Percentiles rank a stretch among this genome's conserved stretches.
Conservation (phyloP, 2,113 vertebrate species). For the Pelusios castaneus region DNA sequence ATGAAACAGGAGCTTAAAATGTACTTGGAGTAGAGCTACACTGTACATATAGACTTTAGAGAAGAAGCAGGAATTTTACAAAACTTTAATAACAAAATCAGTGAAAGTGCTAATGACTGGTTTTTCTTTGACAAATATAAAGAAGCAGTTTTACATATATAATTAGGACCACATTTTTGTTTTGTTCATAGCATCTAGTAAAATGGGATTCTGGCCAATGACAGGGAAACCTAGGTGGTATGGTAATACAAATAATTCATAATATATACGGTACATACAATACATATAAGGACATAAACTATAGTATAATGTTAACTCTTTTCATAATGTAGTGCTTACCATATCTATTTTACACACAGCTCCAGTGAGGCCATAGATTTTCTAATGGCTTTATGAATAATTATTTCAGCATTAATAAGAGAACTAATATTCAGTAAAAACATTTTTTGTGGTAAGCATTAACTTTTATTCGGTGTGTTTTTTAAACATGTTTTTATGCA, state of each 20-base stretch:
- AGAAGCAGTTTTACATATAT: background rate
- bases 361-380: background rate
- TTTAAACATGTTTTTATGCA: background rate
- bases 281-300: background rate
- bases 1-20: background rate
- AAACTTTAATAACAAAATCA: background rate
- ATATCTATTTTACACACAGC: background rate
- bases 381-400: background rate
- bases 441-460: background rate
- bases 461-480: background rate
- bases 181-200: background rate
- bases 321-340: background rate
- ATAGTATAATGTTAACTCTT: background rate
- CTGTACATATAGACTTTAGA: background rate
- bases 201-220: background rate
- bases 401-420: constrained; percentile 5
- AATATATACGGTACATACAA: background rate
- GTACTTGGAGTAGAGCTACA: background rate
- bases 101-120: background rate
- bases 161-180: background rate
- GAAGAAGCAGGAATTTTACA: background rate
- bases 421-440: background rate
- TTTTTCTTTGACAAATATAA: background rate
- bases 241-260: background rate
- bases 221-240: background rate